A percentile compares a stretch with the other conserved stretches of the same genome.
phyloP scores from a whole-genome alignment of 2,888 invertebrate genomes.

The Torymus tubicola region DNA sequence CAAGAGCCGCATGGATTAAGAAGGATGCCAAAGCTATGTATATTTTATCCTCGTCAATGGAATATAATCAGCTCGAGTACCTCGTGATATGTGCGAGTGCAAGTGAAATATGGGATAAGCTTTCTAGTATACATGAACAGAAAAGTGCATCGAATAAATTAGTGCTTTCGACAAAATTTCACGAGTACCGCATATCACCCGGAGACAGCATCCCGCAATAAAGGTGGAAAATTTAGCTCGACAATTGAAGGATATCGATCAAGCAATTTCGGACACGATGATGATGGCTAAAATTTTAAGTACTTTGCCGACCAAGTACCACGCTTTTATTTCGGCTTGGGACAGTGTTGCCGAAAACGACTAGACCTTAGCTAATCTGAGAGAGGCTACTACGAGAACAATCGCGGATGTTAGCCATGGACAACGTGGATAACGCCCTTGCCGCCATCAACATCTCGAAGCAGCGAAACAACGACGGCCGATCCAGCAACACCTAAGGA shows the following conservation, averaged over 20 bases:
- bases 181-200: conserved; percentile 26
- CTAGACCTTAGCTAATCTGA: no score
- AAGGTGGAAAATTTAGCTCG: conserved; percentile 13
- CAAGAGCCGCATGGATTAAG: conserved; percentile 29
- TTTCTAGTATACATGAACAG: conserved; percentile 40
- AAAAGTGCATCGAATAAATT: conserved; percentile 48
- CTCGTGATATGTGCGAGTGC: conserved; percentile 22
- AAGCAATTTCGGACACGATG: conserved; percentile 30
- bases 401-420: no score
- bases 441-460: no score
- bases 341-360: conserved; percentile 19
- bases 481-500: no score
- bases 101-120: conserved; percentile 40
- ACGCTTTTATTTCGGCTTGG: conserved; percentile 48
- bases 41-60: conserved; percentile 50
- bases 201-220: conserved; percentile 17
- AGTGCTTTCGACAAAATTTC: conserved; percentile 40
- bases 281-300: conserved; percentile 34
- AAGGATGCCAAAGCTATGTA: conserved; percentile 53
- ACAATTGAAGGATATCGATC: conserved; percentile 40
- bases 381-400: no score
- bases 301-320: conserved; percentile 16
- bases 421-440: no score
- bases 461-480: no score
- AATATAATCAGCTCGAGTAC: conserved; percentile 34